Evolutionary conservation across 2,113 vertebrate species (phyloP), one percentile per base, ranked within the genome.

Genomic region (Sterrhoptilus dennistouni): DNA sequence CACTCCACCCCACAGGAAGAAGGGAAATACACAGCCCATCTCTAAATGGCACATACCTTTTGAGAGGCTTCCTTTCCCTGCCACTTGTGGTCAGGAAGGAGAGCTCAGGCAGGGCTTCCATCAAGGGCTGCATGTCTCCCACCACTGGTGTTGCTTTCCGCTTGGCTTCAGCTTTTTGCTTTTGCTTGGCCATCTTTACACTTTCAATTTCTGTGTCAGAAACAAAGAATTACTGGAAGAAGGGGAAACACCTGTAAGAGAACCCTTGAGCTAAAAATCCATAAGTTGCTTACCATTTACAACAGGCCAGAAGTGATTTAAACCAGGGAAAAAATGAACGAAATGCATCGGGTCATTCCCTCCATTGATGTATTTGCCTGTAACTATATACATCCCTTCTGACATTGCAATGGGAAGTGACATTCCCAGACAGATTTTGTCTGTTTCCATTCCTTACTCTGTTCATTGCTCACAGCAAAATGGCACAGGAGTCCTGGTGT

Each of bases 101-200:
- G 64, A 99, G 98, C 74, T 99, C 98, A 0, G 99, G 99, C 3
- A 99, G 97, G 75, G 99, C 99, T 13, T 99, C 99, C 72, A 98
- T 97, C 91, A 99, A 93, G 0, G 98, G 98, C 87, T 98, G 98
- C 98, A 99, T 97, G 97, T 99, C 99, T 12, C 99, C 99, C 71
- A 99, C 99, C 54, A 99, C 98, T 2, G 97, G 98, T 0, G 97
- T 98, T 78, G 98, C 98, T 84, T 96, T 98, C 70, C 98, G 92
- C 72, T 96, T 98, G 0, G 83, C 98, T 84, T 98, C 97, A 0
- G 98, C 99, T 78, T 96, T 97, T 95, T 98, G 97, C 91, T 98
- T 97, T 97, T 98, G 98, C 74, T 98, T 98, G 1, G 98, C 98
- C 64, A 98, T 95, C 90, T 98, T 99, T 69, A 99, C 98, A 45